Evolutionary conservation across 2,888 invertebrate genomes (phyloP).

Genomic region (Noctua pronuba): DNA sequence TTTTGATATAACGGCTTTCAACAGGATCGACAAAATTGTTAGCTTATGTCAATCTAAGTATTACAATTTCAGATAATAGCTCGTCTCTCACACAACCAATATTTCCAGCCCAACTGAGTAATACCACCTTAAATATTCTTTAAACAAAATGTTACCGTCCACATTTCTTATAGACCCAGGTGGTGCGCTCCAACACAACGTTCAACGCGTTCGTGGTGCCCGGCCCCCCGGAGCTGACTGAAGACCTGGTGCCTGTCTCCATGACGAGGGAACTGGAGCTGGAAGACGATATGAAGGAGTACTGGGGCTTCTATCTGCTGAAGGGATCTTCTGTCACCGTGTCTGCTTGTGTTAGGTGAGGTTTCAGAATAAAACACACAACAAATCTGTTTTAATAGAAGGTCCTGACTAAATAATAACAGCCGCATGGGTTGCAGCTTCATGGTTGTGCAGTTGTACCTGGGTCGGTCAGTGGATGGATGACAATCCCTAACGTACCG

Average conservation of each 20-base stretch:
- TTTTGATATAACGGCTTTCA: background rate
- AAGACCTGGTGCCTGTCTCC: constrained; percentile 91
- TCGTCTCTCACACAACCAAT: background rate
- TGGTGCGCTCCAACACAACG: constrained; percentile 92
- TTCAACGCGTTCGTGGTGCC: constrained; percentile 94
- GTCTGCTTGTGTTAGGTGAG: constrained; percentile 93
- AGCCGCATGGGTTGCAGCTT: background rate
- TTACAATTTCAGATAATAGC: background rate
- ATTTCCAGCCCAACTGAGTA: background rate
- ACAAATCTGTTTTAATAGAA: background rate
- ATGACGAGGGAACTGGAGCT: constrained; percentile 93
- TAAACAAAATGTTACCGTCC: background rate
- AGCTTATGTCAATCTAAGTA: background rate
- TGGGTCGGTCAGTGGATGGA: background rate
- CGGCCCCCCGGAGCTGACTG: constrained; percentile 90
- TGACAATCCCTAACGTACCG: background rate
- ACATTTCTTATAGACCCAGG: constrained; percentile 90
- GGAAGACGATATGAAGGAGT: constrained; percentile 95
- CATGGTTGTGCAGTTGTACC: background rate
- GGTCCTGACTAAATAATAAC: background rate
- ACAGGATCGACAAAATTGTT: background rate
- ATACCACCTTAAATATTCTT: background rate
- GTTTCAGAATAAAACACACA: background rate
- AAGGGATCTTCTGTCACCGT: constrained; percentile 94
- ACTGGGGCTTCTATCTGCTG: constrained; percentile 95